Conservation (phyloP, 2,888 invertebrate genomes). For the Drosophila mayaguana region DNA sequence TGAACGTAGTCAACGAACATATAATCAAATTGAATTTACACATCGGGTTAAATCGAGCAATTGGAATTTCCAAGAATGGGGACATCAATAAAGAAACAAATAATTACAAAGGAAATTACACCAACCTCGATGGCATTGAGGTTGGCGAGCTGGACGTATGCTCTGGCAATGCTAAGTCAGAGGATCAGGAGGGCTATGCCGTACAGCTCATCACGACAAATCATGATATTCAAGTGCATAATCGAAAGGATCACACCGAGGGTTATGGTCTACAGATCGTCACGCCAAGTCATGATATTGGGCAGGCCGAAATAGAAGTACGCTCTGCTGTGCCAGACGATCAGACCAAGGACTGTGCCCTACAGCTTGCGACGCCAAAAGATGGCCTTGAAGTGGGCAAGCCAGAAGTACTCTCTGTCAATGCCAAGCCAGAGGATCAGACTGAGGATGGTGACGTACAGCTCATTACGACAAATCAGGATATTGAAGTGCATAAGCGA, state of each 20-base stretch:
- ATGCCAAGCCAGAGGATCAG: not conserved
- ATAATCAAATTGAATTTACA: conserved; percentile 56
- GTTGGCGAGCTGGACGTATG: conserved; percentile 30
- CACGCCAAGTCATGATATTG: conserved; percentile 14
- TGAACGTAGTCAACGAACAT: conserved; percentile 52
- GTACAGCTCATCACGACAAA: not conserved
- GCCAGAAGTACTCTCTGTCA: not conserved
- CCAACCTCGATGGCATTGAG: conserved; percentile 25
- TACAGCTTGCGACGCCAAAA: too few relatives aligned
- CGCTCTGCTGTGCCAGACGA: not conserved
- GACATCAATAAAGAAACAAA: not conserved
- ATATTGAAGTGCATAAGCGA: too few relatives aligned
- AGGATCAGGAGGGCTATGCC: not conserved
- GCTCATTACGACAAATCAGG: too few relatives aligned
- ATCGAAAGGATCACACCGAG: not conserved
- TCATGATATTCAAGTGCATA: not conserved
- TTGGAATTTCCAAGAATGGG: not conserved
- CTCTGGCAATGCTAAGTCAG: too few relatives aligned
- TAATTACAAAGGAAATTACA: not conserved
- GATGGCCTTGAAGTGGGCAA: conserved; percentile 31
- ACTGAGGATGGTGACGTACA: too few relatives aligned
- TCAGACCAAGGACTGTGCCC: not conserved
- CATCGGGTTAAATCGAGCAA: conserved; percentile 43
- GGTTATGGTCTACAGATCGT: too few relatives aligned
- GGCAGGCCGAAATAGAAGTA: conserved; percentile 28